Evolutionary conservation across 1,140 invertebrate species (phyloP), one percentile per base, ranked within the genome.

Genomic region (Drosophila setifemur): DNA sequence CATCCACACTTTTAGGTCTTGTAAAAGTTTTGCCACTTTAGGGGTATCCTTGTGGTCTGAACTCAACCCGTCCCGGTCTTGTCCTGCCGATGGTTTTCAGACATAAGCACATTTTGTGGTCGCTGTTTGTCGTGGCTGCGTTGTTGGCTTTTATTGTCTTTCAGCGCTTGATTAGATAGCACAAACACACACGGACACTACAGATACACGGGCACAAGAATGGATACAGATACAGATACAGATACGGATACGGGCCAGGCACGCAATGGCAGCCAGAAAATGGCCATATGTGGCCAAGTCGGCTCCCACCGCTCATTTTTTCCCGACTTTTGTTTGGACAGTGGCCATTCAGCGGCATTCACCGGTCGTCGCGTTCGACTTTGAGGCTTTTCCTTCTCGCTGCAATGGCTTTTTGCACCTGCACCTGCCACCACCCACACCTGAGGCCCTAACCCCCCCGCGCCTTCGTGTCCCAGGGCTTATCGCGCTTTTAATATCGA

Each of bases 251-350:
- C 43, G 39, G 42, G 39, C 18, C 53, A 45, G 35, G 68, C 78
- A 83, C 63, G 78, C 78, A 73, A 64, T 43, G 47, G 35, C 47
- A 21, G 53, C 53, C 74, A 72, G 81, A 85, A 85, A 85, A 85
- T 85, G 82, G 81, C 81, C 81, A 85, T 85, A 81, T 85, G 81
- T 86, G 81, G 81, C 79, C 81, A 85, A 85, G 81, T 85, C 77
- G 79, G 64, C 29, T 57, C 49, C 55, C 63, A 71, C 70, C 64
- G 73, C 44, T 39, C 39, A 23, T 28, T 50, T 47, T 71, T 52
- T n/a, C n/a, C 40, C 28, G 52, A 55, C 43, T 40, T 72, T 72
- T 72, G 69, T 72, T 71, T 71, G 68, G 68, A 61, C 68, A 71
- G 45, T 61, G 60, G 60, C 23, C 60, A n/a, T n/a, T n/a, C n/a